Evolutionary conservation across 2,888 invertebrate genomes (phyloP).

Genomic region (Lissonota sp.): DNA sequence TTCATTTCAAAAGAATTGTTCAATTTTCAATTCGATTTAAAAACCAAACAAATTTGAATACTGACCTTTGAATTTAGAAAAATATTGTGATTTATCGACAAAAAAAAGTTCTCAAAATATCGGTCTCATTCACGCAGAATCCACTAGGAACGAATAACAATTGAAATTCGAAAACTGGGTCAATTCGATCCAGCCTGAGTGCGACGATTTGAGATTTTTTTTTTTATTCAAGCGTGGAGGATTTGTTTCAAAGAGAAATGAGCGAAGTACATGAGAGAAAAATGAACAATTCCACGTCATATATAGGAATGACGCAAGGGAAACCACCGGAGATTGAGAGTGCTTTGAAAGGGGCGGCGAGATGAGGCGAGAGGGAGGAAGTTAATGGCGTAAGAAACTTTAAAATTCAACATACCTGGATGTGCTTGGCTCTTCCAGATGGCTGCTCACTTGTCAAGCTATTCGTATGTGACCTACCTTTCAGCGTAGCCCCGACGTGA

Average conservation of each 20-base stretch:
- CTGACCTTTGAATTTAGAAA: no score
- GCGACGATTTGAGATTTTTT: no score
- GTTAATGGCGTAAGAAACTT: background rate
- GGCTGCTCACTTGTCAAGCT: slow-evolving; percentile 10
- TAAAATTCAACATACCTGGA: slow-evolving; percentile 9
- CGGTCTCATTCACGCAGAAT: no score
- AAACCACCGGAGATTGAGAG: background rate
- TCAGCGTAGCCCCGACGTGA: slow-evolving; percentile 20
- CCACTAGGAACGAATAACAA: no score
- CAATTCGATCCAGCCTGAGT: no score
- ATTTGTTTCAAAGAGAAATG: background rate
- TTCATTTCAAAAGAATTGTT: no score
- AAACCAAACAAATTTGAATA: no score
- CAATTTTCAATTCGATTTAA: no score
- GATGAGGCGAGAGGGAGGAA: background rate
- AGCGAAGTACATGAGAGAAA: background rate
- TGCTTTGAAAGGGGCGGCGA: background rate
- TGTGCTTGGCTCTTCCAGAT: slow-evolving; percentile 1
- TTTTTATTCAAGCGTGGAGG: no score
- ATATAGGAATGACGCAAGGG: background rate
- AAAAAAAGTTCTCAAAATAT: no score
- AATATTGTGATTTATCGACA: no score
- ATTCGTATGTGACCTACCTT: slow-evolving; percentile 7
- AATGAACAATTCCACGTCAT: background rate
- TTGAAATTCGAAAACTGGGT: no score